Evolutionary conservation across 2,797 vertebrate genomes (phyloP).

Genomic region (Dromococcyx pavoninus): DNA sequence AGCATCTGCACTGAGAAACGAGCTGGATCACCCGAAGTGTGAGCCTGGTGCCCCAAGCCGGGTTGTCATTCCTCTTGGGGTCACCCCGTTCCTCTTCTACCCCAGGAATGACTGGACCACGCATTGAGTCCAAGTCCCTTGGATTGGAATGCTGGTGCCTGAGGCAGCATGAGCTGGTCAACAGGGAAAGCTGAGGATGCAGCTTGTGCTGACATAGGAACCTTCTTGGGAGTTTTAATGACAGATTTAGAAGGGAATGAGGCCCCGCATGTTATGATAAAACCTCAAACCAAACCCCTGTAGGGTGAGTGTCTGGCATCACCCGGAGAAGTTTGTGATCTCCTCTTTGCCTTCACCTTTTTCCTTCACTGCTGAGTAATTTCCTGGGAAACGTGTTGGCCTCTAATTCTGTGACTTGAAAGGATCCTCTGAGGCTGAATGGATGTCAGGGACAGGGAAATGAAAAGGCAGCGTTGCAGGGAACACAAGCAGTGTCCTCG

Average conservation of each 20-base stretch:
- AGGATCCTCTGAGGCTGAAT: background rate
- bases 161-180: background rate
- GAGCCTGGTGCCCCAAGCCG: background rate
- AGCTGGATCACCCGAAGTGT: background rate
- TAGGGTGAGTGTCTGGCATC: too few relatives aligned
- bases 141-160: background rate
- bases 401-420: background rate
- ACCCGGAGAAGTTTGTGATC: too few relatives aligned
- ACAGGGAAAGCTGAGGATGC: background rate
- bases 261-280: too few relatives aligned
- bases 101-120: background rate
- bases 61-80: background rate
- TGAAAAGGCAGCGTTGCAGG: background rate
- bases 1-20: rapidly evolving
- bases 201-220: background rate
- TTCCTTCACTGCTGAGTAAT: too few relatives aligned
- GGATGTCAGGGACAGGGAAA: background rate
- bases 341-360: background rate
- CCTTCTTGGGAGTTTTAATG: background rate
- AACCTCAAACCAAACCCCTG: background rate
- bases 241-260: background rate
- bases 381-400: background rate
- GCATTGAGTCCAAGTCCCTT: too few relatives aligned
- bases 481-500: background rate
- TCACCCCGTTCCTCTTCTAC: background rate